These are phyloP conservation scores for Apomyelois bistriatella DNA, from an alignment of 2,888 invertebrate genomes.

Conservation along the genomic window DNA sequence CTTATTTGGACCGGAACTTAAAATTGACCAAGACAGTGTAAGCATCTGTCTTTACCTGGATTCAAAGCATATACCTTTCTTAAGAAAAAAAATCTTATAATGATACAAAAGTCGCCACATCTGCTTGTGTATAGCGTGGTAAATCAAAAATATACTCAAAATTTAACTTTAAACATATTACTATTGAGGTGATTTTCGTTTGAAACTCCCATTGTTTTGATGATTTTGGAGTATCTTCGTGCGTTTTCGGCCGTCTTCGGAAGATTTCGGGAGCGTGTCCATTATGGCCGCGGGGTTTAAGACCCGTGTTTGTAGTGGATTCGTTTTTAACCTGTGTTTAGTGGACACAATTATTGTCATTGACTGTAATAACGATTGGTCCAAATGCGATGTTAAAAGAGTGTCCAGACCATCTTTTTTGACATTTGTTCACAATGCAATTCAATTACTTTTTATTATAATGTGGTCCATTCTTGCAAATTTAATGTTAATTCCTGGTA, in stretches of 20 bases:
- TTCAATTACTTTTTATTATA: neutral
- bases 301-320: constrained; percentile 34
- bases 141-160: neutral
- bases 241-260: constrained; percentile 45
- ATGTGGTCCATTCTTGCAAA: too few relatives aligned
- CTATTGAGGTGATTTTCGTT: neutral
- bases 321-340: constrained; percentile 31
- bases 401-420: constrained; percentile 32
- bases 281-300: constrained; percentile 40
- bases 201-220: constrained; percentile 34
- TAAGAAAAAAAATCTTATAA: constrained; percentile 62
- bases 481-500: too few relatives aligned
- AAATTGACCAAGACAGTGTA: constrained; percentile 40
- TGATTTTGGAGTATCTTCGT: constrained; percentile 42
- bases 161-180: neutral
- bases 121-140: constrained; percentile 40
- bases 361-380: constrained; percentile 40
- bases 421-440: neutral
- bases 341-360: constrained; percentile 49
- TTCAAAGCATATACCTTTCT: constrained; percentile 64
- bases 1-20: constrained; percentile 14
- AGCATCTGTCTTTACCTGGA: constrained; percentile 70
- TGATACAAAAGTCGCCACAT: constrained; percentile 72
- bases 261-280: constrained; percentile 55
- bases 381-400: constrained; percentile 37